Evolutionary conservation across 2,797 vertebrate genomes (phyloP).

Genomic region (Notolepis coatsorum): DNA sequence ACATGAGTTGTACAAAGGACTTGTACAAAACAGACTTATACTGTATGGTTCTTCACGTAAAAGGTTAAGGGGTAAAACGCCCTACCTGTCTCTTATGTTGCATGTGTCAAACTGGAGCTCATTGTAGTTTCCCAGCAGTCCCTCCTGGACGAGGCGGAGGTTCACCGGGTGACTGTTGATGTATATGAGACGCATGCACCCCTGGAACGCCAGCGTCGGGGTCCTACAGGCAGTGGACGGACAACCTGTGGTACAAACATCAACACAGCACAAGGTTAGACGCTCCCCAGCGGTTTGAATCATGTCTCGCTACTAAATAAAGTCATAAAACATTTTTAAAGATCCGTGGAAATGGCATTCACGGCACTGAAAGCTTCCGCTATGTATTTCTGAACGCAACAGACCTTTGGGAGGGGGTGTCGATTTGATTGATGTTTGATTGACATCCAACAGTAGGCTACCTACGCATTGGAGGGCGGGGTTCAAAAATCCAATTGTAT

Average conservation of each 20-base stretch:
- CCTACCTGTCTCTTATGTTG: constrained; percentile 4
- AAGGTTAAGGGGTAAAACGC: background rate
- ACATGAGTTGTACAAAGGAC: no score
- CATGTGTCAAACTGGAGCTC: constrained; percentile 95
- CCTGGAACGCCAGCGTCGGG: constrained; percentile 90
- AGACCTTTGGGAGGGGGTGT: no score
- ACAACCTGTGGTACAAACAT: background rate
- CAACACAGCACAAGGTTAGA: background rate
- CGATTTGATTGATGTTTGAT: no score
- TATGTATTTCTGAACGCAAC: no score
- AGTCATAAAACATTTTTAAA: no score
- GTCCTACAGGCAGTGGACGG: constrained; percentile 72
- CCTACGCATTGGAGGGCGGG: no score
- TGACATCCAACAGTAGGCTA: no score
- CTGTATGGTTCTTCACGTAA: no score
- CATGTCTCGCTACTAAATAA: background rate
- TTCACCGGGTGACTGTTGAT: constrained; percentile 94
- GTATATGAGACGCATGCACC: constrained; percentile 94
- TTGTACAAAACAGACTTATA: no score
- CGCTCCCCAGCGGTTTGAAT: background rate
- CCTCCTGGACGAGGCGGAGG: constrained; percentile 91
- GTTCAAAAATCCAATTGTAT: no score
- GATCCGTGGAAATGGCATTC: no score
- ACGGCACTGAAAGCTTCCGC: background rate
- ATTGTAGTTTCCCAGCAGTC: constrained; percentile 92